phyloP scores from a whole-genome alignment of 2,888 invertebrate genomes.

The Ernsta delagoae region DNA sequence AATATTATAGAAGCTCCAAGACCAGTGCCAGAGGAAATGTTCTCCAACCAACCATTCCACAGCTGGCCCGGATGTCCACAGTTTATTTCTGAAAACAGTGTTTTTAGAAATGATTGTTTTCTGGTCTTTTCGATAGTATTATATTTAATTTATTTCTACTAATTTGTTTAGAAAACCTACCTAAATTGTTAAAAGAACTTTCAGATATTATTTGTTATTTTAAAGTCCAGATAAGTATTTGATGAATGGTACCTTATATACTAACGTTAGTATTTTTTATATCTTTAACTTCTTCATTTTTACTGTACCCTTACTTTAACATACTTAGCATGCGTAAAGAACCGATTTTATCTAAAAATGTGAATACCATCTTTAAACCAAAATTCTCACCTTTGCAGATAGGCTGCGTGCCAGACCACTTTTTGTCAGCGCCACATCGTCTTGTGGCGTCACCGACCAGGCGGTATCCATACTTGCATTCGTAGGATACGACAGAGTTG shows the following conservation, averaged over 20 bases:
- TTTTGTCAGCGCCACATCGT: conserved; percentile 96
- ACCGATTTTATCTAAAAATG: too few species aligned
- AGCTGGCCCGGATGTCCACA: conserved; percentile 97
- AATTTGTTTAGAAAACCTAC: too few species aligned
- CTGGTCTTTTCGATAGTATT: too few species aligned
- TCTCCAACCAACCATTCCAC: conserved; percentile 98
- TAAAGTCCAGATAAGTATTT: too few species aligned
- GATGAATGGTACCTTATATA: too few species aligned
- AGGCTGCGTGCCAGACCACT: conserved; percentile 97
- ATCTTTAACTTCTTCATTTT: neutral
- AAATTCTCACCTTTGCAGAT: conserved; percentile 91
- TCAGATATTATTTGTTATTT: too few species aligned
- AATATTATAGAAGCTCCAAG: conserved; percentile 97
- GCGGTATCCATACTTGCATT: conserved; percentile 97
- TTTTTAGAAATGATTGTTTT: too few species aligned
- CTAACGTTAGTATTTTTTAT: too few species aligned
- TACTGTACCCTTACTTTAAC: neutral
- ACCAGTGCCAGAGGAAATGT: conserved; percentile 94
- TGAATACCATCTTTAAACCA: too few species aligned
- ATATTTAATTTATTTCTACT: too few species aligned
- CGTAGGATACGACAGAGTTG: conserved; percentile 97
- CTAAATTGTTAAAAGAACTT: too few species aligned
- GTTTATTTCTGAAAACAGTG: conserved; percentile 92
- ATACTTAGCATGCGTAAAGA: too few species aligned
- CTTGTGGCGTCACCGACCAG: conserved; percentile 95